A percentile compares a stretch with the other conserved stretches of the same genome.
These are phyloP conservation scores for Semotilus atromaculatus DNA, from an alignment of 2,797 vertebrate genomes.

Conservation along the genomic window DNA sequence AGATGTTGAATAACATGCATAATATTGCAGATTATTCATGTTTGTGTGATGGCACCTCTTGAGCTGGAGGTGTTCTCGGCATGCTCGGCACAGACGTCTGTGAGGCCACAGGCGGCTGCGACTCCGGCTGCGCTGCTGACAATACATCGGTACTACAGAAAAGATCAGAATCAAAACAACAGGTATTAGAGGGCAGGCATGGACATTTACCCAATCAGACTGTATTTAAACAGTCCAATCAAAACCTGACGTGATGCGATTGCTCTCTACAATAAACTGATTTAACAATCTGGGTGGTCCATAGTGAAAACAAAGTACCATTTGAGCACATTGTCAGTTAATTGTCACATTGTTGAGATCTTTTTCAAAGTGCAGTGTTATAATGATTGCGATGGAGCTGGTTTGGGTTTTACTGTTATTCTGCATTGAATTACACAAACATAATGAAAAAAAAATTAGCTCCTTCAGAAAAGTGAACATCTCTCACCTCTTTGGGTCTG, in stretches of 20 bases:
- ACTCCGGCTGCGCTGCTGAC: constrained; percentile 92
- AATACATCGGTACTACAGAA: constrained; percentile 91
- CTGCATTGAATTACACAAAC: background rate
- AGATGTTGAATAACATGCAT: background rate
- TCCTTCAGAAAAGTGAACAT: background rate
- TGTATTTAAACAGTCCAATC: background rate
- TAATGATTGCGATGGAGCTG: background rate
- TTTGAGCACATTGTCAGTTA: background rate
- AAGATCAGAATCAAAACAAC: background rate
- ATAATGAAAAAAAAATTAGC: background rate
- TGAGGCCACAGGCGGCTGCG: constrained; percentile 92
- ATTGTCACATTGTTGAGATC: background rate
- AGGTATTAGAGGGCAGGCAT: constrained; percentile 1
- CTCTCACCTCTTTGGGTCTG: constrained; percentile 92
- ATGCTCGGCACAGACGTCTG: constrained; percentile 89
- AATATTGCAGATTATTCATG: constrained; percentile 3
- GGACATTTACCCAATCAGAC: constrained; percentile 1
- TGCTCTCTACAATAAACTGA: background rate
- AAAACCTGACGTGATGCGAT: background rate
- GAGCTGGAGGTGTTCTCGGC: constrained; percentile 88
- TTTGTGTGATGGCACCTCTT: constrained; percentile 79
- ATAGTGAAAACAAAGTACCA: background rate
- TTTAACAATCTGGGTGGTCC: constrained; percentile 5
- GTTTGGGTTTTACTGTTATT: background rate
- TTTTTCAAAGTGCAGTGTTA: background rate